Percentiles rank a stretch among this genome's conserved stretches.
phyloP scores from a whole-genome alignment of 2,113 vertebrate species.

The Microtus oregoni region DNA sequence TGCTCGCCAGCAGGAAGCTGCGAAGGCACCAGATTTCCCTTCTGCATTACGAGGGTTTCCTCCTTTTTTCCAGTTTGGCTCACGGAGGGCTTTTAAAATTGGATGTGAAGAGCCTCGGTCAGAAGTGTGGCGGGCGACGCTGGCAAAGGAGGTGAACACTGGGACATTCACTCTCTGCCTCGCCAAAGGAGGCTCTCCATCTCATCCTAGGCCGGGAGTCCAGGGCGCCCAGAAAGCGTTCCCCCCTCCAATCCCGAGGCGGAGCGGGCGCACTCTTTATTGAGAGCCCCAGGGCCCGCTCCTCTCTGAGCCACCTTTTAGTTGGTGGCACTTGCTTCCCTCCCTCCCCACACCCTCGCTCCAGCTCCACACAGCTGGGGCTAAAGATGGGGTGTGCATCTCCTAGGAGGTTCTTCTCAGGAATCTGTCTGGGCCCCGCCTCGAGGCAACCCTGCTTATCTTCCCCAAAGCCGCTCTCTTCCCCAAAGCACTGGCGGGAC shows the following conservation, averaged over 20 bases:
- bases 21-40: constrained; percentile 63
- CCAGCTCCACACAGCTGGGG: too few species aligned
- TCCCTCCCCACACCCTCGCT: neutral
- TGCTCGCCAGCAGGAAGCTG: constrained; percentile 61
- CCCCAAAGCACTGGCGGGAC: neutral
- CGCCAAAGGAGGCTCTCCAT: constrained; percentile 40
- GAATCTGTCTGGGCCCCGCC: neutral
- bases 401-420: neutral
- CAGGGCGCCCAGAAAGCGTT: neutral
- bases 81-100: constrained; percentile 57
- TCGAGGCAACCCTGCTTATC: neutral
- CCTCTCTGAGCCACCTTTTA: neutral
- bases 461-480: neutral
- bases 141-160: constrained; percentile 47
- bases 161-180: neutral
- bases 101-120: constrained; percentile 60
- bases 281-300: neutral
- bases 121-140: constrained; percentile 59
- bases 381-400: neutral
- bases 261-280: neutral
- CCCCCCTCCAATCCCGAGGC: neutral
- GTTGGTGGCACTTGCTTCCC: neutral
- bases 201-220: neutral
- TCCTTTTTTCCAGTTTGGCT: neutral
- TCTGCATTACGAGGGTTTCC: constrained; percentile 62